Conservation (phyloP, 2,113 vertebrate genomes). For the Lynx canadensis region DNA sequence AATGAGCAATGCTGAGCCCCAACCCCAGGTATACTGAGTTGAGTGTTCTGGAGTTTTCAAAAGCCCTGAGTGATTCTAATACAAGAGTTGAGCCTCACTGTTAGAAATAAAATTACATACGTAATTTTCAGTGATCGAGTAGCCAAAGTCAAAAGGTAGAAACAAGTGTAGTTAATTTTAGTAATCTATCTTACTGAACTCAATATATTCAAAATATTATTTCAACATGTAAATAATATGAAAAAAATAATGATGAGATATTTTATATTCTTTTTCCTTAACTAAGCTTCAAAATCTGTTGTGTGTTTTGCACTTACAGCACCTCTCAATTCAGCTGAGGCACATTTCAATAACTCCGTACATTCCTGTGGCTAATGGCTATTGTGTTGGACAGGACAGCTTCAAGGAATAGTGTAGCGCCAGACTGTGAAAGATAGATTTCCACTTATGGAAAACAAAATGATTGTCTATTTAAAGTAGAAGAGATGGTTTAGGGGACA, state of each 20-base stretch:
- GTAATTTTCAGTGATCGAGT: neutral
- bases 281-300: neutral
- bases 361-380: neutral
- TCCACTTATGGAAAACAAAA: neutral
- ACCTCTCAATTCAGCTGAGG: neutral
- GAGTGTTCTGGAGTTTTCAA: neutral
- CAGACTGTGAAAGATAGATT: neutral
- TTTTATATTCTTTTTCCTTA: neutral
- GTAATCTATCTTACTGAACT: neutral
- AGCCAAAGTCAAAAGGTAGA: neutral
- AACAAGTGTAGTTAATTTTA: conserved; percentile 22
- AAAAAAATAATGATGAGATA: neutral
- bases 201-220: neutral
- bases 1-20: neutral
- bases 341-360: neutral
- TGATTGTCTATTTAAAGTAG: neutral
- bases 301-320: neutral
- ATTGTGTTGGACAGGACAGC: neutral
- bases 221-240: neutral
- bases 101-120: neutral
- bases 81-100: neutral
- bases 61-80: neutral
- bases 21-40: neutral
- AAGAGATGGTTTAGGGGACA: neutral
- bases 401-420: neutral